Base-by-base conservation (phyloP, 2,888 invertebrate species). In the Agriopis marginaria region DNA sequence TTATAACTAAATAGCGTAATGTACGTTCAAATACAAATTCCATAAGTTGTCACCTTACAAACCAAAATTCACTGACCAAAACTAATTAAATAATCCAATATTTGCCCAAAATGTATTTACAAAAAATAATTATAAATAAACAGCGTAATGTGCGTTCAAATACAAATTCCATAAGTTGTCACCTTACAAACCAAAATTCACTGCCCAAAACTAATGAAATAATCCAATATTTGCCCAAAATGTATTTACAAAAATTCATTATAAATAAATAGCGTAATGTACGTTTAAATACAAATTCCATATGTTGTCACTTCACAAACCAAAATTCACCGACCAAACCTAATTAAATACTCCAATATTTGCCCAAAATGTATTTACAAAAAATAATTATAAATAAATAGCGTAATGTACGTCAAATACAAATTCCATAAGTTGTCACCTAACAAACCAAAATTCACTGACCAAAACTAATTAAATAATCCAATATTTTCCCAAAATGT, bases 91-190 rank as follows among this genome's bases (percentile, higher is more conserved):
- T 44, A 45, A 3, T 17, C 6, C 17, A 44, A 12, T 58, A 42
- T 56, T 14, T 56, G 6, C 5, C 17, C 44, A 56, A 56, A 58
- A 45, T 45, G 44, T 44, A 58, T 58, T 58, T 55, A 32, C 32
- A 4, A 32, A 1, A 32, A 32, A 4, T 32, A 32, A 3, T 32
- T 32, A 32, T 32, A 32, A n/a, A 40, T 8, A 42, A 42, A 42
- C 1, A 42, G 0, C 42, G 7, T 42, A 42, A 8, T 42, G 9
- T 11, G 1, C 10, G 10, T 45, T 11, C 10, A 1, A 45, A 45
- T 45, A 5, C 10, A 5, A 12, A 14, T 49, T 49, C 14, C 7
- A 8, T 5, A 17, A 0, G 7, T 50, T 50, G 14, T 50, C 17
- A 50, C 12, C 17, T 49, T 2, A 14, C 7, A 49, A 14, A 2